Conservation (phyloP, 2,113 vertebrate species). For the Neodontobutis hainanensis region DNA sequence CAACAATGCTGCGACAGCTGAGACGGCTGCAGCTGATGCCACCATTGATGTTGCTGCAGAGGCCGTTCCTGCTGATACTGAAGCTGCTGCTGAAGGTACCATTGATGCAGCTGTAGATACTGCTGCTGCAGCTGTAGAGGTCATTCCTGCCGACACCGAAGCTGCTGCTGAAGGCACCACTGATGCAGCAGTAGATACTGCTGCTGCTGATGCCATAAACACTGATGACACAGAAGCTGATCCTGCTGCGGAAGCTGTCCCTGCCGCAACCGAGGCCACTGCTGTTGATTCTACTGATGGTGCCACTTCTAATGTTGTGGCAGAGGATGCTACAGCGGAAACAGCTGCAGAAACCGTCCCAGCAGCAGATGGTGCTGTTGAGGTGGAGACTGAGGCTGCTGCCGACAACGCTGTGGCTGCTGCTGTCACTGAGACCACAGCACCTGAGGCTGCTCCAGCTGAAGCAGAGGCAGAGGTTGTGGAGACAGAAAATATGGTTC, state of each 20-base stretch:
- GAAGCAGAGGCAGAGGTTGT: conserved; percentile 65
- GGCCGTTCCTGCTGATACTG: conserved; percentile 6
- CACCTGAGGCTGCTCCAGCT: conserved; percentile 71
- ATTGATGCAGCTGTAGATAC: background rate
- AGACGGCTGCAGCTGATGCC: background rate
- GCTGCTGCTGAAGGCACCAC: background rate
- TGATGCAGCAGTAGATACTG: background rate
- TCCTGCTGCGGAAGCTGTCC: conserved; percentile 46
- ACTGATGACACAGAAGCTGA: conserved; percentile 7
- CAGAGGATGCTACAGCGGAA: background rate
- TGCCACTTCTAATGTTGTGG: no score
- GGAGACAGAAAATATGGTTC: conserved; percentile 70
- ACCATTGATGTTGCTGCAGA: background rate
- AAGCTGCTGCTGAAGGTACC: background rate
- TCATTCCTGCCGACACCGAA: conserved; percentile 1
- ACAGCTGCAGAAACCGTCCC: conserved; percentile 45
- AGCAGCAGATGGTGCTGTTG: conserved; percentile 29
- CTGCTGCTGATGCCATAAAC: no score
- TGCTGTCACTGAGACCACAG: conserved; percentile 70
- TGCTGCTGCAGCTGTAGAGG: background rate
- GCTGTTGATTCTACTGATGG: conserved; percentile 7
- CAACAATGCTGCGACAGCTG: background rate
- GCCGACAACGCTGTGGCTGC: conserved; percentile 59
- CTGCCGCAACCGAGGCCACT: conserved; percentile 37
- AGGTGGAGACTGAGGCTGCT: conserved; percentile 18